Evolutionary conservation across 2,113 vertebrate species (phyloP), one percentile per base, ranked within the genome.

Genomic region (Mugil cephalus): DNA sequence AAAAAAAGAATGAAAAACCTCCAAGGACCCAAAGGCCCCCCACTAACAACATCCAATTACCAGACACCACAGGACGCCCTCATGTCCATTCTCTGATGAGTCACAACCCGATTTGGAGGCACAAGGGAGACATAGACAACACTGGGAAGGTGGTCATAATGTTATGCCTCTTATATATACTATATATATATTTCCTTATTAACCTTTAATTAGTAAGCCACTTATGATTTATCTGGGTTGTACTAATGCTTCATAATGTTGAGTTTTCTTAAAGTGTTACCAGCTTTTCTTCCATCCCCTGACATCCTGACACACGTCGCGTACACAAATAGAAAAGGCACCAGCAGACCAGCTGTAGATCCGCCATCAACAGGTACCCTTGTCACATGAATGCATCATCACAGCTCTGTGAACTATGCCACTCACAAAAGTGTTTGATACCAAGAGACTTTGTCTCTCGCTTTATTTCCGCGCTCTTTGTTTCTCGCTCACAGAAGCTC

Each of bases 321-420:
- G n/a, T 24, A 15, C 13, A 30, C 14, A 38, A 46, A 39, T n/a
- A 10, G n/a, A 35, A n/a, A 59, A 48, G n/a, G 19, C 42, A 10
- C 55, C 8, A 30, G 8, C 14, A 24, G 43, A 45, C 4, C 43
- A 63, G 19, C 2, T 52, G 24, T 51, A 38, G 17, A 54, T 81
- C 21, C 54, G 59, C 63, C 54, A 70, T 70, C 55, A 64, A 50
- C 39, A 58, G 56, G 52, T 72, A 19, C 50, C 64, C 47, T 45
- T 58, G 73, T 79, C 63, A 77, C 73, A 52, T 55, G 47, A 60
- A 55, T 19, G 18, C 52, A 36, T 64, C 42, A 15, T 38, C 21
- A 45, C 0, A 53, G 59, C 48, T 42, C 61, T 42, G 24, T 69
- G 56, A 81, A 72, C 74, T 74, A 8, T 55, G 70, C 10, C 47